Evolutionary conservation across 2,113 vertebrate genomes (phyloP).

Genomic region (Protobothrops mucrosquamatus): DNA sequence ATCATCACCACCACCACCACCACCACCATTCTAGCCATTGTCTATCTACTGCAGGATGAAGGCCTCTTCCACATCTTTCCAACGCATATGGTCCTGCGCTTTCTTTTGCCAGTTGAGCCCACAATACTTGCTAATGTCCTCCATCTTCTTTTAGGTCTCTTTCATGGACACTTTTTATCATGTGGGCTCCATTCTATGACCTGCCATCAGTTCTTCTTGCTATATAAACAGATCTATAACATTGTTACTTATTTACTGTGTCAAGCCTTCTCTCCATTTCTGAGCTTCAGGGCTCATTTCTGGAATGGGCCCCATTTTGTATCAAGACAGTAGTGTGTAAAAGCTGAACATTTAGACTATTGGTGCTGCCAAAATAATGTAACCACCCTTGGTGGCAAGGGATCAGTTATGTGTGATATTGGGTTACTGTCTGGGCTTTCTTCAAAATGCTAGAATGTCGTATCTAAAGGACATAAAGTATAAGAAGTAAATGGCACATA

Average conservation of each 20-base stretch:
- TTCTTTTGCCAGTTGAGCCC: neutral
- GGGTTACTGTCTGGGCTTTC: neutral
- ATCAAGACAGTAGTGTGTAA: neutral
- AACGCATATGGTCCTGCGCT: neutral
- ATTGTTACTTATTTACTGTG: neutral
- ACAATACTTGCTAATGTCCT: neutral
- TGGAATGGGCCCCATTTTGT: neutral
- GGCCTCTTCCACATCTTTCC: neutral
- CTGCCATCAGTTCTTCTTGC: neutral
- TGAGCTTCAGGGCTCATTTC: neutral
- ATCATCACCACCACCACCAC: rapidly evolving
- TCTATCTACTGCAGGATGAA: neutral
- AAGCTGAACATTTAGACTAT: neutral
- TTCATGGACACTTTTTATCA: neutral
- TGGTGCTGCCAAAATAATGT: neutral
- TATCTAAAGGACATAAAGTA: neutral
- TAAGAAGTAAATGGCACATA: neutral
- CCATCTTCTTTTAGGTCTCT: neutral
- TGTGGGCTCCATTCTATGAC: neutral
- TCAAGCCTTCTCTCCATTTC: neutral
- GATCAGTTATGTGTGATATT: neutral
- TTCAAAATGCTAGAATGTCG: neutral
- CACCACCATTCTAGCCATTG: neutral
- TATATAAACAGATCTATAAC: neutral
- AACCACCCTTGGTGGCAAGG: neutral